phyloP scores from a whole-genome alignment of 2,888 invertebrate genomes.

The Cordilura impudica region DNA sequence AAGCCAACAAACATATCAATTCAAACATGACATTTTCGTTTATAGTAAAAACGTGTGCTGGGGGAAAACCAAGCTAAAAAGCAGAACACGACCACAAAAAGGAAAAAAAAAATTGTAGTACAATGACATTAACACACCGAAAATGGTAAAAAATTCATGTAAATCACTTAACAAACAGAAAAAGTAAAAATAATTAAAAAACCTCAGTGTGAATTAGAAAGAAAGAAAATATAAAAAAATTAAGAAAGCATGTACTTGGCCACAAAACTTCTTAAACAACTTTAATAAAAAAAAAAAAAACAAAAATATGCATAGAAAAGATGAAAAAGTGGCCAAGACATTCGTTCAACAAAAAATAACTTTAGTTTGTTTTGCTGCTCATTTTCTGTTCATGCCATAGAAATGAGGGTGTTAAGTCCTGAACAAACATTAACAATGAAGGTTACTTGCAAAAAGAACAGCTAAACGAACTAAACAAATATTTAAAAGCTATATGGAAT shows the following conservation, averaged over 20 bases:
- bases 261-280: background rate
- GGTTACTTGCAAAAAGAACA: conserved; percentile 34
- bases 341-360: background rate
- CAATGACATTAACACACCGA: conserved; percentile 35
- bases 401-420: conserved; percentile 40
- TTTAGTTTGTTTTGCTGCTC: background rate
- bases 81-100: background rate
- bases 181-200: background rate
- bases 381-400: background rate
- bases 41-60: background rate
- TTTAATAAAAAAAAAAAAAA: background rate
- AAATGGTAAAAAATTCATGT: conserved; percentile 42
- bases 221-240: no score
- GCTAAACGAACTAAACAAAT: conserved; percentile 31
- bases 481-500: conserved; percentile 28
- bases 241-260: no score
- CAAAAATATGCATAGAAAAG: no score
- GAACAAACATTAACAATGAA: conserved; percentile 38
- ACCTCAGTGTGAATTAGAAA: background rate
- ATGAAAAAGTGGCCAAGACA: conserved; percentile 8
- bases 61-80: background rate
- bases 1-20: conserved; percentile 19
- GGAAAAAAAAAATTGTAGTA: background rate
- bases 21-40: conserved; percentile 15
- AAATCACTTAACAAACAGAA: conserved; percentile 39